Evolutionary conservation across 2,888 invertebrate genomes (phyloP), one percentile per base, ranked within the genome.

Genomic region (Erebia epiphron): DNA sequence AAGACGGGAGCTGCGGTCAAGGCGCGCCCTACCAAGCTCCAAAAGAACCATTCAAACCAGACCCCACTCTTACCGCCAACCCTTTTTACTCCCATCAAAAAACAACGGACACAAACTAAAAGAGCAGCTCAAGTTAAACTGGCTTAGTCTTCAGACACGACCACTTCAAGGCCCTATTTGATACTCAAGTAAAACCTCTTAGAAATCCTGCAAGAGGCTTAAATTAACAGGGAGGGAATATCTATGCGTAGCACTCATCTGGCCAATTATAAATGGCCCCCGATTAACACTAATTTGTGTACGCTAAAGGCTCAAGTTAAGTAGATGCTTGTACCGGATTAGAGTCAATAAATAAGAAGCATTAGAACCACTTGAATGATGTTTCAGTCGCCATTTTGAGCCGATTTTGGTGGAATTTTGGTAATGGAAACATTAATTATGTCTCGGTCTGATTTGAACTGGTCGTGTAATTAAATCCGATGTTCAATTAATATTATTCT

Each of bases 341-440:
- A 89, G 80, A 83, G 79, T 88, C 85, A 89, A 89, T 90, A 89
- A 90, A 91, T 90, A 88, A 89, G 85, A 83, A 85, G 85, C 82
- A 86, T 88, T 84, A 85, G 82, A 77, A 83, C 80, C 82, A 83
- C 80, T 81, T 85, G 85, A 84, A 81, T 82, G 82, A 84, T 83
- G 83, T 84, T 84, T 86, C 62, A 87, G 83, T 84, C 81, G 88
- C 35, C 57, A 57, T 49, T 67, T 61, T 46, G 82, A 88, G 83
- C 84, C 80, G 88, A 86, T 90, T 91, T 86, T 78, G 88, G 89
- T 80, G 75, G 79, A 83, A 83, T 86, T 87, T 81, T 76, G 83
- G 56, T 70, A 60, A 69, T 58, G 49, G 41, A n/a, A 64, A 49
- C 61, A 67, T 71, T 73, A 67, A 63, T 68, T 65, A 68, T 63